Base-by-base conservation (phyloP, 2,113 vertebrate species). In the Nothobranchius kuhntae region DNA sequence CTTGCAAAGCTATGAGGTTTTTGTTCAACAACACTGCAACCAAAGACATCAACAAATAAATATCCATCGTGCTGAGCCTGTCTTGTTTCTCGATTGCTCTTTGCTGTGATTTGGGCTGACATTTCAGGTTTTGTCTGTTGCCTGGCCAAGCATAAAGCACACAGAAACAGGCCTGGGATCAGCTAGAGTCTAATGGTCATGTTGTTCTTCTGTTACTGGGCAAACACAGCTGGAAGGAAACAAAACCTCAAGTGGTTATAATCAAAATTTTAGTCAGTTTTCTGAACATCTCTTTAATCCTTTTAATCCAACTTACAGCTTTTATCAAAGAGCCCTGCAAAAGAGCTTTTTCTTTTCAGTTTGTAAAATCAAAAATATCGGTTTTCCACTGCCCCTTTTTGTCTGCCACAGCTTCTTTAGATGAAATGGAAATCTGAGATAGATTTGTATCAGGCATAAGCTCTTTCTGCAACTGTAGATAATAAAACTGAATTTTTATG, bases 101-200 rank as follows among this genome's bases (percentile, higher is more conserved):
- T 21, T 62, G 65, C 48, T 77, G 61, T 78, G 68, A 69, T 73
- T 72, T 66, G 53, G 61, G 40, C 53, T 73, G 65, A 65, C 64
- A 60, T 73, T 84, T 58, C 54, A 54, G 81, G 56, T 82, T 73
- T 71, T 59, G 58, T 90, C 74, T 89, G 68, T 83, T 83, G 63
- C 79, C 62, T 53, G 76, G 84, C 81, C 91, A 85, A 78, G 68
- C 26, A 66, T 75, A 78, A 56, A 56, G 71, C 26, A 46, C 71
- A 61, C 72, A 78, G 67, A 76, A 52, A 75, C 58, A 65, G 71
- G 65, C 66, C 64, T 55, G 26, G 73, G 71, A 82, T 74, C 53
- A 67, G 75, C 48, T 61, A n/a, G 45, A 78, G 65, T 85, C 73
- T 73, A 67, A 71, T 42, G 57, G 38, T 53, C 26, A 52, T 68